These are phyloP conservation scores for Ectemnius continuus DNA, from an alignment of 2,888 invertebrate genomes.

Conservation along the genomic window DNA sequence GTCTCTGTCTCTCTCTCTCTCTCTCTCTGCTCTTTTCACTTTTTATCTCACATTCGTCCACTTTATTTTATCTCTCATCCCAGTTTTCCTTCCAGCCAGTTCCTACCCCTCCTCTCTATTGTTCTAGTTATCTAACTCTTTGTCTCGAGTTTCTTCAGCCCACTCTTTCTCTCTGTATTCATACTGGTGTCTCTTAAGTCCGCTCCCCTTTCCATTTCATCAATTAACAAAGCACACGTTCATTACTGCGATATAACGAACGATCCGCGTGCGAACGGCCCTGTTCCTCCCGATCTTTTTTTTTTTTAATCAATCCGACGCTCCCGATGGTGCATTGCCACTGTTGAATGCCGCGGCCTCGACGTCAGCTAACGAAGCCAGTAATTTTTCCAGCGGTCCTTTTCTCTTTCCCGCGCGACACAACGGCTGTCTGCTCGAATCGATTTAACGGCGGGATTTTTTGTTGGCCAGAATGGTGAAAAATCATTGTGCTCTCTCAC, in stretches of 20 bases:
- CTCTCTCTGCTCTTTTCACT: constrained; percentile 24
- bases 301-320: not conserved
- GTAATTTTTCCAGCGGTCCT: not conserved
- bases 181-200: constrained; percentile 4
- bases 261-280: constrained; percentile 27
- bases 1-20: constrained; percentile 52
- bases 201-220: constrained; percentile 53
- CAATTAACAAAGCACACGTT: constrained; percentile 62
- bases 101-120: not conserved
- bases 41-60: constrained; percentile 29
- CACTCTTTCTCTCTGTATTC: not conserved
- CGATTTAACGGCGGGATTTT: not conserved
- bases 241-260: constrained; percentile 56
- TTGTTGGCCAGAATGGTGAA: not conserved
- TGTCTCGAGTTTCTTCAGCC: not conserved
- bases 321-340: constrained; percentile 29
- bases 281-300: constrained; percentile 25
- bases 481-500: not conserved
- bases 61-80: constrained; percentile 16
- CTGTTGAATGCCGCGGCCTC: constrained; percentile 16
- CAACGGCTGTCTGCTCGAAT: constrained; percentile 1
- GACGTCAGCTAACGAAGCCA: constrained; percentile 26
- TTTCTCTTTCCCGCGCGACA: not conserved
- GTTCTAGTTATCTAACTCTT: not conserved
- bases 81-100: not conserved